Evolutionary conservation across 2,113 vertebrate species (phyloP), one percentile per base, ranked within the genome.

Genomic region (Labeo rohita): DNA sequence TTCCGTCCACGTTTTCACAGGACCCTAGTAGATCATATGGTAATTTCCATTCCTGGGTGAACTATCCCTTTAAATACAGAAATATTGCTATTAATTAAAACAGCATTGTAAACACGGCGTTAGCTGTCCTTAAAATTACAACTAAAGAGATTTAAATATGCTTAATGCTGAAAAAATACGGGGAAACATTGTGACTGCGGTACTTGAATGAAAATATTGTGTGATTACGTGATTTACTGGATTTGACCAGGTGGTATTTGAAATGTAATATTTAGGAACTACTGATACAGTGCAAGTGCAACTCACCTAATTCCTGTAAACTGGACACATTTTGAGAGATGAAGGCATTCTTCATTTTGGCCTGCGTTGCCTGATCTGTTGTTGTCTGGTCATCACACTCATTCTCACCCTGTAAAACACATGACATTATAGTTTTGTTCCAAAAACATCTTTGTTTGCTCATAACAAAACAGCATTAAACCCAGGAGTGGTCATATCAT

Each of bases 281-380:
- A 21, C 18, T 21, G 54, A 59, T 21, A 59, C 7, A 59, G 54
- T 8, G 16, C 1, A 74, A 21, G 45, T 11, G 74, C 8, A 21
- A 91, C 96, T 96, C 91, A 99, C 98, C 98, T 9, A 99, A 96
- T 91, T 99, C 98, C 89, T 99, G 98, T 91, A 99, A 95, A 93
- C 97, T 99, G 91, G 98, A 97, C 90, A 99, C 98, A 6, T 99
- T 99, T 94, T 99, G 98, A 89, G 98, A 97, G 74, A 99, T 96
- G 92, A 99, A 99, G 85, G 98, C 96, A 91, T 96, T 98, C 95
- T 97, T 99, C 86, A 98, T 98, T 95, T 98, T 99, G 89, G 95
- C 90, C 73, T 96, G 96, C 91, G 96, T 92, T 59, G 96, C 97
- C 89, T 97, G 97, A 91, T 99, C 98, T 84, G 96, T 89, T 16